Percentiles rank a stretch among this genome's conserved stretches.
phyloP scores from a whole-genome alignment of 2,888 invertebrate species.

The Eulithis prunata region DNA sequence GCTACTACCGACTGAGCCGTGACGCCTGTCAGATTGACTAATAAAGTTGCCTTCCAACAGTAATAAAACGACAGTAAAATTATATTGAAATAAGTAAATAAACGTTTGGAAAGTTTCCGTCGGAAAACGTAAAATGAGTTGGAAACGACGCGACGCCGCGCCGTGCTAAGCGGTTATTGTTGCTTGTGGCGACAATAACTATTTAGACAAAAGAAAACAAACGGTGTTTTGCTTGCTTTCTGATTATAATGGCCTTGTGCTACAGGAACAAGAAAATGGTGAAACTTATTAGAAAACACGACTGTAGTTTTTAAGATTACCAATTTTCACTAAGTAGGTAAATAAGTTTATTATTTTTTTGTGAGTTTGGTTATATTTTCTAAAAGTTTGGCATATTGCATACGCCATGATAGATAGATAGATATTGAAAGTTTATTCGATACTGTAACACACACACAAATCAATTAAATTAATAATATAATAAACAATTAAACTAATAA shows the following conservation, averaged over 20 bases:
- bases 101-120: constrained; percentile 27
- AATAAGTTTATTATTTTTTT: too few species aligned
- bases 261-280: not conserved
- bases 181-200: constrained; percentile 13
- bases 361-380: too few species aligned
- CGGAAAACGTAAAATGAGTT: constrained; percentile 21
- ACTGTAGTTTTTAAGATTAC: too few species aligned
- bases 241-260: not conserved
- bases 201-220: constrained; percentile 16
- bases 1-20: too few species aligned
- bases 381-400: too few species aligned
- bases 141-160: constrained; percentile 6
- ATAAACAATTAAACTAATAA: too few species aligned
- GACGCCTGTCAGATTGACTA: too few species aligned
- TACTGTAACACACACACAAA: too few species aligned
- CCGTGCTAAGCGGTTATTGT: constrained; percentile 11
- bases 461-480: too few species aligned
- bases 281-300: not conserved
- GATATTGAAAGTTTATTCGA: too few species aligned
- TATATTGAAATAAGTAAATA: constrained; percentile 23
- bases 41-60: not conserved
- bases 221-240: constrained; percentile 8
- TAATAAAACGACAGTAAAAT: constrained; percentile 19
- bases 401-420: too few species aligned
- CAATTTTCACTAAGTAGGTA: too few species aligned